These are phyloP conservation scores for Fistularia commersonii DNA, from an alignment of 2,797 vertebrate species.

Conservation along the genomic window DNA sequence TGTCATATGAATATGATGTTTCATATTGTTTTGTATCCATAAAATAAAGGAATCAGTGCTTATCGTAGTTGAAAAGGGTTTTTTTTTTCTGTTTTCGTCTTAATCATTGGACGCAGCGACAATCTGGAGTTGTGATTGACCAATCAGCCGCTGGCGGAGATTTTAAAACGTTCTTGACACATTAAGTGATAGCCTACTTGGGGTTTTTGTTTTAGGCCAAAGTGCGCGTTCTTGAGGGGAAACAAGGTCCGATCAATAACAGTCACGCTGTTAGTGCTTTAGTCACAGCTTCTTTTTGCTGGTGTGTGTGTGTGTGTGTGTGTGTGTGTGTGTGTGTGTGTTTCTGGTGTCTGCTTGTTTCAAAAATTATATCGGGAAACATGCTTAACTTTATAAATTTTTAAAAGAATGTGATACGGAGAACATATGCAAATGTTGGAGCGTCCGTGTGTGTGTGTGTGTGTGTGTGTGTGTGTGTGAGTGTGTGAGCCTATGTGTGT, in stretches of 20 bases:
- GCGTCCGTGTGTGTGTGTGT: slow-evolving; percentile 4
- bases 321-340: too few species aligned
- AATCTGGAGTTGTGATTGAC: background rate
- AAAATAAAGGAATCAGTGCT: too few species aligned
- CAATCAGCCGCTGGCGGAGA: too few species aligned
- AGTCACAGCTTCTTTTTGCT: slow-evolving; percentile 47
- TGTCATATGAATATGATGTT: too few species aligned
- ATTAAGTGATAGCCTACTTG: slow-evolving; percentile 34
- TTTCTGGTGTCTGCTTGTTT: too few species aligned
- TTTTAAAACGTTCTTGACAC: slow-evolving; percentile 17
- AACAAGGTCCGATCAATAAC: slow-evolving; percentile 41
- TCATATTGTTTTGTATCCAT: too few species aligned
- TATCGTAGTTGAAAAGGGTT: too few species aligned
- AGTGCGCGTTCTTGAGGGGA: slow-evolving; percentile 32
- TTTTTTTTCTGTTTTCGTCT: too few species aligned
- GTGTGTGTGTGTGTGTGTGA: slow-evolving; percentile 9
- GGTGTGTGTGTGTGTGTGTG: slow-evolving; percentile 22
- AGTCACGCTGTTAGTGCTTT: slow-evolving; percentile 31
- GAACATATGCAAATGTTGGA: too few species aligned
- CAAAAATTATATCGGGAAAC: too few species aligned
- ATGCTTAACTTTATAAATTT: too few species aligned
- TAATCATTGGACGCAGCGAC: background rate
- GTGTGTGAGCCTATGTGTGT: slow-evolving; percentile 22
- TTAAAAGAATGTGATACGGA: too few species aligned
- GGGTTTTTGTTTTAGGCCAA: slow-evolving; percentile 23